Evolutionary conservation across 2,888 invertebrate species (phyloP).

Genomic region (Heteromurus nitidus): DNA sequence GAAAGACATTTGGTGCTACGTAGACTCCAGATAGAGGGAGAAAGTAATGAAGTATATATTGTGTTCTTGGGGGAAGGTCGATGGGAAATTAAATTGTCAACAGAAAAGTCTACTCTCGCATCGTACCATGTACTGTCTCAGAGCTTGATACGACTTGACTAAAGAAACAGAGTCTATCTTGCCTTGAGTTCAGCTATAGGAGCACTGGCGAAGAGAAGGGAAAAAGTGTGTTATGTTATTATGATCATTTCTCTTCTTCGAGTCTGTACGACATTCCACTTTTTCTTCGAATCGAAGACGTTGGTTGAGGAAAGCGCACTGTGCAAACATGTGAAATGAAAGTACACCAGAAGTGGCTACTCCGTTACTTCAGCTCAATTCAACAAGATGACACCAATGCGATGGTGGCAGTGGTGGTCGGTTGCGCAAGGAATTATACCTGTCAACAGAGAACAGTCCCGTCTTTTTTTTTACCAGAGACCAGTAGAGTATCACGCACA

Average conservation of each 20-base stretch:
- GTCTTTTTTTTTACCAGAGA: neutral
- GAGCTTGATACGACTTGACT: too few relatives aligned
- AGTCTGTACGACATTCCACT: too few relatives aligned
- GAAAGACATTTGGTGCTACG: neutral
- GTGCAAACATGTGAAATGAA: too few relatives aligned
- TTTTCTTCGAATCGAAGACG: too few relatives aligned
- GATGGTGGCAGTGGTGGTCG: neutral
- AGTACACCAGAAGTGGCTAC: too few relatives aligned
- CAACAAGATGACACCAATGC: neutral
- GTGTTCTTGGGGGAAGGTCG: slow-evolving; percentile 8
- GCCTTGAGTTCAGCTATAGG: too few relatives aligned
- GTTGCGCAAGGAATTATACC: neutral
- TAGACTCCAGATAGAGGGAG: neutral
- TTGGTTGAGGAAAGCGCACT: too few relatives aligned
- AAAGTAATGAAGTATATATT: neutral
- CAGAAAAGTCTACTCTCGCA: slow-evolving; percentile 10
- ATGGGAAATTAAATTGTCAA: slow-evolving; percentile 57
- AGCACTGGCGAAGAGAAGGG: neutral
- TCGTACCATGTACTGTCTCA: too few relatives aligned
- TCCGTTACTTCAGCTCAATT: neutral
- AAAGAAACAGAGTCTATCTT: neutral
- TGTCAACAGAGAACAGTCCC: neutral
- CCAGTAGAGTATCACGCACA: neutral
- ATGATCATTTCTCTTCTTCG: neutral
- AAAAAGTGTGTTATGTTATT: neutral